Evolutionary conservation across 1,140 invertebrate species (phyloP).

Genomic region (Drosophila parvula): DNA sequence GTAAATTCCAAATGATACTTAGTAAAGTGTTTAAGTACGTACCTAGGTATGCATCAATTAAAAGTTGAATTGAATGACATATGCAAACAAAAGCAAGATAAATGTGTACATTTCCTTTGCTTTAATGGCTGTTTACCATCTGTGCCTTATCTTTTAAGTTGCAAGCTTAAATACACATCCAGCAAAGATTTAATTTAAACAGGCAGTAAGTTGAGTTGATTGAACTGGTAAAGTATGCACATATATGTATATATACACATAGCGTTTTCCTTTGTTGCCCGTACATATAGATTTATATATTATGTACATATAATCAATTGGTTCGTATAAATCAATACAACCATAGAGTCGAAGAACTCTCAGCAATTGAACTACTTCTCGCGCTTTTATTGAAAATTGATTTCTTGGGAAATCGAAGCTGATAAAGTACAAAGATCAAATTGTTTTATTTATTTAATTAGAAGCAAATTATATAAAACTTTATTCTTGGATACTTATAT

Average conservation of each 20-base stretch:
- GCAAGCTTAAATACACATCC: not conserved
- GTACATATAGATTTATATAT: too few relatives aligned
- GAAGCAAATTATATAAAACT: not conserved
- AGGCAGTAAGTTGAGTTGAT: not conserved
- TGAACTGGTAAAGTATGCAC: slow-evolving; percentile 4
- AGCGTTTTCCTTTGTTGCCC: not conserved
- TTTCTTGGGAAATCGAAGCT: not conserved
- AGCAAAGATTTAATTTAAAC: not conserved
- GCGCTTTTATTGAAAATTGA: not conserved
- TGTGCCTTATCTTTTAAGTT: not conserved
- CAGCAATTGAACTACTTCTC: not conserved
- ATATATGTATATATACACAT: not conserved
- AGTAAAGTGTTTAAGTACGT: not conserved
- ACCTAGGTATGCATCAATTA: not conserved
- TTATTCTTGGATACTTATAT: not conserved
- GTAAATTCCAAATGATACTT: slow-evolving; percentile 6
- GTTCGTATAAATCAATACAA: not conserved
- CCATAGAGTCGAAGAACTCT: not conserved
- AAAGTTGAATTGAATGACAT: not conserved
- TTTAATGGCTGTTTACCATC: not conserved
- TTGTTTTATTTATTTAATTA: not conserved
- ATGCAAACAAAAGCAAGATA: not conserved
- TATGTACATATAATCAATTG: slow-evolving; percentile 1
- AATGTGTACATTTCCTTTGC: not conserved
- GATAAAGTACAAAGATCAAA: not conserved